Conservation (phyloP, 2,113 vertebrate species). For the Motacilla alba region DNA sequence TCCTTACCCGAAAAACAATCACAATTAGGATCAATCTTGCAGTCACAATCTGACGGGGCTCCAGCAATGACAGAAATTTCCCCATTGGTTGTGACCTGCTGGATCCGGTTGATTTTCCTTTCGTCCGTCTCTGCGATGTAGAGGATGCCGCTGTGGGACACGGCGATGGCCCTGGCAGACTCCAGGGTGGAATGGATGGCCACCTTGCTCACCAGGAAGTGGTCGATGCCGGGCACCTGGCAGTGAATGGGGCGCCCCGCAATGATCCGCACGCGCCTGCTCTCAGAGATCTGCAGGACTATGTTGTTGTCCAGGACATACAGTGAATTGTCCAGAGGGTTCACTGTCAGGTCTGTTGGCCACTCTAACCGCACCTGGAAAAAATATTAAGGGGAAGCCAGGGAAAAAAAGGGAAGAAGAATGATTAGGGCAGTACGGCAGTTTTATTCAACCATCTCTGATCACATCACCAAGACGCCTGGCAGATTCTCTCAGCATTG, state of each 20-base stretch:
- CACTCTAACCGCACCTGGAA: slow-evolving; percentile 92
- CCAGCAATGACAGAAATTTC: slow-evolving; percentile 92
- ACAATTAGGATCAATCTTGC: slow-evolving; percentile 98
- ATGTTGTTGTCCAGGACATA: slow-evolving; percentile 98
- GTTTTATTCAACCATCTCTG: background rate
- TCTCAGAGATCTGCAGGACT: slow-evolving; percentile 93
- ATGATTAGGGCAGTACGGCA: background rate
- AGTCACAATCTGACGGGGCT: slow-evolving; percentile 93
- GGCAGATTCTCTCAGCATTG: background rate
- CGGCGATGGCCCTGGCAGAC: slow-evolving; percentile 88
- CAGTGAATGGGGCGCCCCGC: slow-evolving; percentile 97
- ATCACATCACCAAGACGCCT: background rate
- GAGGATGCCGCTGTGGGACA: slow-evolving; percentile 90
- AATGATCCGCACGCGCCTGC: slow-evolving; percentile 86
- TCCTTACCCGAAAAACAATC: slow-evolving; percentile 94
- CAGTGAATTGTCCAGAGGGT: slow-evolving; percentile 94
- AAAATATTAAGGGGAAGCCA: background rate
- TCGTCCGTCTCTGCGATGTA: slow-evolving; percentile 97
- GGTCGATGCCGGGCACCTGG: slow-evolving; percentile 91
- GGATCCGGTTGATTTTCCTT: slow-evolving; percentile 94
- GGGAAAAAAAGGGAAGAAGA: background rate
- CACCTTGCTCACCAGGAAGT: slow-evolving; percentile 88
- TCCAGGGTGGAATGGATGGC: slow-evolving; percentile 91
- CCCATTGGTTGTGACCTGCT: slow-evolving; percentile 94
- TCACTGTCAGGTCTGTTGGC: slow-evolving; percentile 95